Evolutionary conservation across 2,797 vertebrate species (phyloP), one percentile per base, ranked within the genome.

Genomic region (Dipus sagitta): DNA sequence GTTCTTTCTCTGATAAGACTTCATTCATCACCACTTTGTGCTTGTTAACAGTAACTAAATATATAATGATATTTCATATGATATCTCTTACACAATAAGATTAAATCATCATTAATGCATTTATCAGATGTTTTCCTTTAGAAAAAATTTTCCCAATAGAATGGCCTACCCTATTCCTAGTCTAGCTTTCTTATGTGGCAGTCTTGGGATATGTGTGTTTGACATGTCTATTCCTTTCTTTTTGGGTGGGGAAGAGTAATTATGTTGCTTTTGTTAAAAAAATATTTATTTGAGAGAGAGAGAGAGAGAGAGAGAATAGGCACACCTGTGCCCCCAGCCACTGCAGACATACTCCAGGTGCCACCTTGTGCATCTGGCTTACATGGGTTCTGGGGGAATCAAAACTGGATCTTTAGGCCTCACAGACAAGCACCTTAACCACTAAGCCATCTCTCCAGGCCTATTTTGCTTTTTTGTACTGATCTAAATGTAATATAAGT

Each of bases 1-100:
- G 15, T 76, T 89, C 84, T 54, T 54, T 78, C 42, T 94, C 32
- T 71, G 47, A 77, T 89, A 94, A 84, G 89, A 74, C 85, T 71
- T 68, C 3, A 86, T 20, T 76, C 52, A 42, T 70, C 68, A 84
- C 64, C 18, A 47, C 30, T 64, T 83, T 28, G 65, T 79, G 30
- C 54, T 84, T 72, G 5, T 77, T 95, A 75, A 38, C 52, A 91
- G 6, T 52, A 77, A 64, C 52, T 72, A 79, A 21, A 8, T 60
- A 1, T 65, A 47, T 71, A 28, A 3, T 34, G 18, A 4, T 64
- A 65, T 68, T 92, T 77, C 60, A 88, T 24, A 8, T 34, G 42
- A 3, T 38, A 30, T 34, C 28, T 87, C 47, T 80, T 89, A 28
- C 28, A 71, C 20, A 54, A 28, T 64, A 28, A 90, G 32, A 86